Evolutionary conservation across 1,140 invertebrate genomes (phyloP), one percentile per base, ranked within the genome.

Genomic region (Drosophila prosaltans): DNA sequence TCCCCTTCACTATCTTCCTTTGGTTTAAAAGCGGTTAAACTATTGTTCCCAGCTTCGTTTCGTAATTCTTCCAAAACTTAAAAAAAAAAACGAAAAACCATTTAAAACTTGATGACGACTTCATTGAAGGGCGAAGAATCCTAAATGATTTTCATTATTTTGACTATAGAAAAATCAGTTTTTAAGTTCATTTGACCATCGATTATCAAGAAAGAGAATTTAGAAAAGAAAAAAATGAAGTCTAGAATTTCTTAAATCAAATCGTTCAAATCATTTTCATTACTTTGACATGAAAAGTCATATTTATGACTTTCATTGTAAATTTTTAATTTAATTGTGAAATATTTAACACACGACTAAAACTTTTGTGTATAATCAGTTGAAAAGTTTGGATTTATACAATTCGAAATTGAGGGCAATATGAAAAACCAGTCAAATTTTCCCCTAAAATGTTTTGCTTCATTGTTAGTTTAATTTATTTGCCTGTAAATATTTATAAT

Each of bases 401-500:
- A 51, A 51, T 26, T 51, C 21, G 3, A 48, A 48, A 48, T 48
- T 9, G 2, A 7, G 16, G 8, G 6, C n/a, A 16, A 21, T 45
- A 2, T 21, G 6, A 45, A 7, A 26, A 51, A 9, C 24, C 45
- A 26, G 21, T 2, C 21, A 10, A 51, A 51, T 51, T 16, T 16
- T 4, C 45, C 21, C 21, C 8, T 10, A 3, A 26, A 51, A 10
- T 51, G 75, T 82, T 64, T 83, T 82, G 79, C 73, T 81, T 65
- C 77, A 71, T 71, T 66, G 26, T 41, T 59, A 26, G 24, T 41
- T 30, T 60, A 24, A 60, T 60, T 51, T 36, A 66, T 30, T 61
- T 74, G 39, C 69, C 55, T 70, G 64, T 69, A 81, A 40, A 78
- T 26, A 51, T 51, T 51, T 51, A 51, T 48, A 48, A 26, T 26